phyloP scores from a whole-genome alignment of 2,113 vertebrate genomes.

The Cygnus buccinator region DNA sequence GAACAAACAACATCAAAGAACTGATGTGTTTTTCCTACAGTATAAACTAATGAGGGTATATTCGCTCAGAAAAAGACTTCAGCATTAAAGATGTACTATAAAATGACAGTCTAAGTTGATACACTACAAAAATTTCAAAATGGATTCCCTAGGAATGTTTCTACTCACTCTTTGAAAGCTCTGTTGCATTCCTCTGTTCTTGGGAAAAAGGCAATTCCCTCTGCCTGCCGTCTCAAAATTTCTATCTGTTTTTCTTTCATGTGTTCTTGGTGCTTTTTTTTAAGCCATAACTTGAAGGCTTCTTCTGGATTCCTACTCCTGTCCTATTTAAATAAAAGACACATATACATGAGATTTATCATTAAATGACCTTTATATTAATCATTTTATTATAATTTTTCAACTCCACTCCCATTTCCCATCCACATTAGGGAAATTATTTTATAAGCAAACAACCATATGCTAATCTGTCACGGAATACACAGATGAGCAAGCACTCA shows the following conservation, averaged over 20 bases:
- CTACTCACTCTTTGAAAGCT: conserved; percentile 90
- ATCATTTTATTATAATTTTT: neutral
- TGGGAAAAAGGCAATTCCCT: conserved; percentile 79
- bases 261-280: conserved; percentile 90
- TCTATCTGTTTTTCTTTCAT: conserved; percentile 86
- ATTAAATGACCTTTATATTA: neutral
- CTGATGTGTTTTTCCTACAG: neutral
- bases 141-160: neutral
- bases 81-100: neutral
- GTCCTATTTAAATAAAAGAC: conserved; percentile 69
- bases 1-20: neutral
- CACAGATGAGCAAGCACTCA: neutral
- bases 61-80: neutral
- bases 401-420: neutral
- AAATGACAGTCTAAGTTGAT: neutral
- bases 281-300: conserved; percentile 90
- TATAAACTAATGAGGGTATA: neutral
- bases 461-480: neutral
- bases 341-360: neutral
- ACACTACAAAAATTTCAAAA: neutral
- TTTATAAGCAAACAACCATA: neutral
- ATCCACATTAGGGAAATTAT: neutral
- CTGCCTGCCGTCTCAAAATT: conserved; percentile 85
- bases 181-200: conserved; percentile 85
- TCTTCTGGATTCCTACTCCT: conserved; percentile 84